Evolutionary conservation across 1,140 invertebrate genomes (phyloP), one percentile per base, ranked within the genome.

Genomic region (Euura lappo): DNA sequence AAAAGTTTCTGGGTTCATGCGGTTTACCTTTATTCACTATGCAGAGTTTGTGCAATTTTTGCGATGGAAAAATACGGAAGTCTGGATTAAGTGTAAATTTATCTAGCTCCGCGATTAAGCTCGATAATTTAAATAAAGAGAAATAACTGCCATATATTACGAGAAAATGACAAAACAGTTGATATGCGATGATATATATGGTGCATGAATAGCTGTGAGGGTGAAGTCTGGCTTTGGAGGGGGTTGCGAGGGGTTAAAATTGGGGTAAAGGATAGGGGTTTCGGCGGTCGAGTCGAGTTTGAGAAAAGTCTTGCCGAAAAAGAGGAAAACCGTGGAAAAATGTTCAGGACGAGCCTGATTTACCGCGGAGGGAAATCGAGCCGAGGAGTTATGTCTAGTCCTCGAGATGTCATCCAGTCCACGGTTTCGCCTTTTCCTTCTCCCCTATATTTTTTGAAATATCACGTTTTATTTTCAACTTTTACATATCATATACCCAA

Each of bases 131-230:
- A 81, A 84, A 83, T 83, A 78, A 83, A 85, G 81, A 28, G 28
- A 84, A 6, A 84, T 79, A 86, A 85, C 81, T 83, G 79, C 82
- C 82, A 86, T 86, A 84, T 85, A 60, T 60, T 76, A 71, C 67
- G 66, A 60, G 80, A 76, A 87, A 86, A 84, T 86, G 85, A 86
- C 85, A 87, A 87, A 86, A 87, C 85, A 87, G 85, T 86, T 87
- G 85, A 86, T 86, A 85, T 82, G 81, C 78, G 73, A 78, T 84
- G 83, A 85, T 85, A 86, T 83, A 84, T 81, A n/a, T 77, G 76
- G 60, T 46, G 64, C 28, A 76, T 10, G 79, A 83, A 83, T 86
- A 85, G 51, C 0, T 8, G 8, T 5, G 85, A 86, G 84, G 80
- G 78, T 78, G 79, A 73, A 60, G 69, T 69, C 67, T 76, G 77